phyloP scores from a whole-genome alignment of 2,888 invertebrate genomes.

The Exephanes ischioxanthus region DNA sequence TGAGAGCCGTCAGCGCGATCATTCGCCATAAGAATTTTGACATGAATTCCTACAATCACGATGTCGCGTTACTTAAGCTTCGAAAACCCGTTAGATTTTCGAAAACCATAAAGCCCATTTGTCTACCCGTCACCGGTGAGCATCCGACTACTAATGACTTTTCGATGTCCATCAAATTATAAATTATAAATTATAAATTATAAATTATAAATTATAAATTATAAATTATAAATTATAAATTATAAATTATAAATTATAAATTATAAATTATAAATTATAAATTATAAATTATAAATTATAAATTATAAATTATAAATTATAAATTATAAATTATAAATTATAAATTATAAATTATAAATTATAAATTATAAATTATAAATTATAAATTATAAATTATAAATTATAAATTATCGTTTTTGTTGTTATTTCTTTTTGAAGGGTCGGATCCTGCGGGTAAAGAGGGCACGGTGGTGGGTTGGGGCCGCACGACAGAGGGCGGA shows the following conservation, averaged over 20 bases:
- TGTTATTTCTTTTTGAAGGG: constrained; percentile 80
- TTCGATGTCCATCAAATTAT: not conserved
- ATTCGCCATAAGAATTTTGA: constrained; percentile 94
- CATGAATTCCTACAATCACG: constrained; percentile 94
- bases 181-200: not conserved
- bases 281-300: no score
- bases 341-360: no score
- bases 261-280: no score
- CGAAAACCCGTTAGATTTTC: constrained; percentile 92
- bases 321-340: no score
- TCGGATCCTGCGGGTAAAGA: constrained; percentile 90
- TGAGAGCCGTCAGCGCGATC: constrained; percentile 92
- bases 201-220: not conserved
- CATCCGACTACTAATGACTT: not conserved
- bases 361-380: no score
- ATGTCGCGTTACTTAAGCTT: constrained; percentile 92
- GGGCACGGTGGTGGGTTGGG: constrained; percentile 95
- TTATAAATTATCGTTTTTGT: not conserved
- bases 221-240: no score
- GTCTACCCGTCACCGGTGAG: constrained; percentile 87
- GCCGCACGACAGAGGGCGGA: constrained; percentile 93
- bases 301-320: no score
- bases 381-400: no score
- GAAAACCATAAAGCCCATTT: constrained; percentile 91
- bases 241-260: no score